Evolutionary conservation across 2,888 invertebrate species (phyloP).

Genomic region (Drosophila heteroneura): DNA sequence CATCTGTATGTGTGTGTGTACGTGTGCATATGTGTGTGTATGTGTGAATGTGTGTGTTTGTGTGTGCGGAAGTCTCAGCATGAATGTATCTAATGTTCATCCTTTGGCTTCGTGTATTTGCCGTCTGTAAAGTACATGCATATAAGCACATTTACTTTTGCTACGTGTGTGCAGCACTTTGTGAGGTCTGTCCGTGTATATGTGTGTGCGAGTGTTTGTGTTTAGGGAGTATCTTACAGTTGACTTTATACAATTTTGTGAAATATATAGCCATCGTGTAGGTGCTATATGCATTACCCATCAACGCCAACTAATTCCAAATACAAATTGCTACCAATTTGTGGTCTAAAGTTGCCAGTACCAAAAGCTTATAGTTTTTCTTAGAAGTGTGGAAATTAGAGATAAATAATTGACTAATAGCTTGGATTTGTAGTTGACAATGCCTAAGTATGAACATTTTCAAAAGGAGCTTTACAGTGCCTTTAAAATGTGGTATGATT

Average conservation of each 20-base stretch:
- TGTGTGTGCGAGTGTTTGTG: conserved; percentile 11
- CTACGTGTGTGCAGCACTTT: conserved; percentile 77
- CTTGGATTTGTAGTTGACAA: conserved; percentile 37
- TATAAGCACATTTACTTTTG: conserved; percentile 71
- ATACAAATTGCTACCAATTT: conserved; percentile 77
- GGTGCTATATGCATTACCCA: conserved; percentile 65
- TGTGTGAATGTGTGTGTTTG: conserved; percentile 19
- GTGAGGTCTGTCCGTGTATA: conserved; percentile 27
- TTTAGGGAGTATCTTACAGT: conserved; percentile 53
- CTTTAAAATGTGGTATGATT: conserved; percentile 20
- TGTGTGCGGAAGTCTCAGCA: conserved; percentile 69
- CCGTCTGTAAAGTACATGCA: conserved; percentile 54
- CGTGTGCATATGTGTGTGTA: conserved; percentile 37
- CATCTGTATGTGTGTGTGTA: conserved; percentile 11
- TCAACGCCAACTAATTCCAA: conserved; percentile 72
- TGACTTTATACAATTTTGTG: conserved; percentile 77
- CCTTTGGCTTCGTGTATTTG: conserved; percentile 70
- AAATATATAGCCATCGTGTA: conserved; percentile 72
- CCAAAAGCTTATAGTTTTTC: conserved; percentile 15
- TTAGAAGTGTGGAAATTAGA: not conserved
- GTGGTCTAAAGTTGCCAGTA: conserved; percentile 40
- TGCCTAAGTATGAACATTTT: conserved; percentile 11
- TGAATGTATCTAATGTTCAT: conserved; percentile 79
- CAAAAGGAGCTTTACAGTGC: conserved; percentile 28
- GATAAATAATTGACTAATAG: conserved; percentile 55